Evolutionary conservation across 2,113 vertebrate species (phyloP).

Genomic region (Geococcyx californianus): DNA sequence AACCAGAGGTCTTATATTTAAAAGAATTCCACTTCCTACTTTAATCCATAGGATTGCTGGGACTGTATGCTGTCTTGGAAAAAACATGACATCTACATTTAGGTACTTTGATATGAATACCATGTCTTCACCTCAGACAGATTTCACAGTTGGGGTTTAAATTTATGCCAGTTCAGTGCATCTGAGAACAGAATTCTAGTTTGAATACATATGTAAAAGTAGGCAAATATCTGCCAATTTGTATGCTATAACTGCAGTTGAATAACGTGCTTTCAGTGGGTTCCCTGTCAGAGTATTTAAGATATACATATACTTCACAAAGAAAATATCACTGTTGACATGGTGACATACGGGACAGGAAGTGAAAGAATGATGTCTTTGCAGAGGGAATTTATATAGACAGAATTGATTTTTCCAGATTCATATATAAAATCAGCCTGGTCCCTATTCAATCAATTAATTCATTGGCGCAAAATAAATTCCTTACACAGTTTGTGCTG

Average conservation of each 20-base stretch:
- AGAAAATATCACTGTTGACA: background rate
- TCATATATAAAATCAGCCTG: background rate
- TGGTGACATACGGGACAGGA: background rate
- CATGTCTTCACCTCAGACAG: background rate
- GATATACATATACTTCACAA: background rate
- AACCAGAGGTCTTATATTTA: background rate
- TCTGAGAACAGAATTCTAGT: background rate
- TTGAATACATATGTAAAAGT: slow-evolving; percentile 27
- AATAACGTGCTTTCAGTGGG: background rate
- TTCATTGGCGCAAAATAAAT: background rate
- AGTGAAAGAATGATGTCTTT: background rate
- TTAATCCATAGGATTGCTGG: background rate
- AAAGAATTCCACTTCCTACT: background rate
- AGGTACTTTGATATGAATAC: background rate
- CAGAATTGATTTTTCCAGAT: background rate
- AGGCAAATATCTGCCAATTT: background rate
- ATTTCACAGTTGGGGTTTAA: background rate
- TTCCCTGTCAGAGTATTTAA: background rate
- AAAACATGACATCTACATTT: background rate
- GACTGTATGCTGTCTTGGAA: background rate
- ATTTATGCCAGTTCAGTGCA: background rate
- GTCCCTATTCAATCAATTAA: background rate
- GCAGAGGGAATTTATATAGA: background rate
- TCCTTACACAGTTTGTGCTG: background rate
- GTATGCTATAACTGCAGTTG: background rate